phyloP scores from a whole-genome alignment of 2,888 invertebrate species.

The Agriopis aurantiaria region DNA sequence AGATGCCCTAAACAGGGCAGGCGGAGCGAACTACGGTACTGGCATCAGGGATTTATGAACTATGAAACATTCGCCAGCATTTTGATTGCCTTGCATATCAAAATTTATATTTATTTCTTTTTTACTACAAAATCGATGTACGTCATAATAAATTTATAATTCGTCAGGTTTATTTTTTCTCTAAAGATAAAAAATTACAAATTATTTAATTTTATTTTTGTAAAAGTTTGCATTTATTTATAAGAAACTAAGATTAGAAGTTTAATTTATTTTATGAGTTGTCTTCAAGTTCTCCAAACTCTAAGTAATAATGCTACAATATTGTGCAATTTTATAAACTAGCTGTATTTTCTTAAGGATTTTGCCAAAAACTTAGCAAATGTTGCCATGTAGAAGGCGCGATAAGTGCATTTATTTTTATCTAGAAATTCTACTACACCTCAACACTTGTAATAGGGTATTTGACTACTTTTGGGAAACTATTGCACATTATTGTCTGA shows the following conservation, averaged over 20 bases:
- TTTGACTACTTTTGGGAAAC: too few species aligned
- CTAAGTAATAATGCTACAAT: slow-evolving; percentile 43
- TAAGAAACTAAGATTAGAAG: slow-evolving; percentile 53
- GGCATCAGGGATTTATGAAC: slow-evolving; percentile 89
- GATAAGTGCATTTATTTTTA: slow-evolving; percentile 80
- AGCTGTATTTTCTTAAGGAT: slow-evolving; percentile 63
- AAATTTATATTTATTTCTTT: slow-evolving; percentile 36
- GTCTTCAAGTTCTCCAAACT: slow-evolving; percentile 51
- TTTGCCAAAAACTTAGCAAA: slow-evolving; percentile 72
- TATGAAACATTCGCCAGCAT: slow-evolving; percentile 55
- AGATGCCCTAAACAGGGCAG: slow-evolving; percentile 90
- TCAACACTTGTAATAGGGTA: slow-evolving; percentile 54
- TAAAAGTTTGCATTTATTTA: slow-evolving; percentile 46
- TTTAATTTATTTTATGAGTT: slow-evolving; percentile 58
- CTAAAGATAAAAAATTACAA: slow-evolving; percentile 30
- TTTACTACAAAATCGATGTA: slow-evolving; percentile 29
- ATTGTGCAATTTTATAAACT: slow-evolving; percentile 64
- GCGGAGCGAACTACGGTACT: slow-evolving; percentile 93
- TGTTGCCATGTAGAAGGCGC: slow-evolving; percentile 78
- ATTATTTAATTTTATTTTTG: slow-evolving; percentile 55
- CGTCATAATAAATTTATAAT: slow-evolving; percentile 22
- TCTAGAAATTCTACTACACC: slow-evolving; percentile 50
- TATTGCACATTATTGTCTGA: too few species aligned
- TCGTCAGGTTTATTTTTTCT: slow-evolving; percentile 8
- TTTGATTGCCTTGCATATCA: slow-evolving; percentile 50